Percentiles rank a stretch among this genome's conserved stretches.
These are phyloP conservation scores for Metellina segmentata DNA, from an alignment of 2,888 invertebrate genomes.

Conservation along the genomic window DNA sequence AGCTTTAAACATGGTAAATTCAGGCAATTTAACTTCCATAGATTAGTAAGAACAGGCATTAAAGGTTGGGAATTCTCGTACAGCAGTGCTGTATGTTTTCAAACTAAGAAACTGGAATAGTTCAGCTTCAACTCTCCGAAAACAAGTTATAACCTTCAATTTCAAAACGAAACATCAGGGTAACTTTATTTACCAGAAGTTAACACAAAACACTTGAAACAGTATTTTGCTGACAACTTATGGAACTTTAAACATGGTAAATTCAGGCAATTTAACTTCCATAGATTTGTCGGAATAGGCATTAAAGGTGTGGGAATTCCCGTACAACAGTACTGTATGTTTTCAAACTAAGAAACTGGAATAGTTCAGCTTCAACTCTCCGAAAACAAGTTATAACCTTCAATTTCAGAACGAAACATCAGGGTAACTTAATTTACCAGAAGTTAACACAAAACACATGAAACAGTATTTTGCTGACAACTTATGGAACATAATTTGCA, in stretches of 20 bases:
- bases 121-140: conserved; percentile 10
- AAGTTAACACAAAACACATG: conserved; percentile 41
- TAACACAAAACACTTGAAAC: conserved; percentile 23
- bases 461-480: conserved; percentile 19
- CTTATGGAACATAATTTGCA: not conserved
- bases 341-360: conserved; percentile 6
- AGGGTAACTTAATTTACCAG: conserved; percentile 22
- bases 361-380: not conserved
- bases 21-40: not conserved
- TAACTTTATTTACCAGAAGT: conserved; percentile 31
- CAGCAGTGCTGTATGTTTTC: conserved; percentile 13
- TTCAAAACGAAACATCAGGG: not conserved
- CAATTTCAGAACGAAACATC: not conserved
- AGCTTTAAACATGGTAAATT: not conserved
- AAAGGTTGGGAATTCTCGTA: not conserved
- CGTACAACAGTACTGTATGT: not conserved
- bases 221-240: conserved; percentile 36
- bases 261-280: not conserved
- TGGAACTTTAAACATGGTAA: not conserved
- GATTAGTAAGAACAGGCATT: too few species aligned
- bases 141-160: not conserved
- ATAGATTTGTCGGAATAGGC: too few species aligned
- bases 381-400: conserved; percentile 20
- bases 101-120: conserved; percentile 13
- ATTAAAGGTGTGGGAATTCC: too few species aligned